These are phyloP conservation scores for Dryoscopus gambensis DNA, from an alignment of 2,113 vertebrate species.

Conservation along the genomic window DNA sequence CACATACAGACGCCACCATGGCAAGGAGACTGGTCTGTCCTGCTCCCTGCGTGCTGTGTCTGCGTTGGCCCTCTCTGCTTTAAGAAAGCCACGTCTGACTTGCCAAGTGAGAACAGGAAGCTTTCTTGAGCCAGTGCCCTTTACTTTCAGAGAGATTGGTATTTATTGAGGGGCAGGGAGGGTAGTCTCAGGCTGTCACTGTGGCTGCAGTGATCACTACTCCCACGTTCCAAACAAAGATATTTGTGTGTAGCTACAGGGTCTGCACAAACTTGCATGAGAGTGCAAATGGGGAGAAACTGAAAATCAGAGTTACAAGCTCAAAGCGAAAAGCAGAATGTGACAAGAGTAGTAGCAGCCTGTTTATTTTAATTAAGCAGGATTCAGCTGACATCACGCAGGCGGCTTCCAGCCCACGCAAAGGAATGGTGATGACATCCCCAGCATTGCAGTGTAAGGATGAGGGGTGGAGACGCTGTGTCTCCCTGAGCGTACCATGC, in stretches of 20 bases:
- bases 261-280: neutral
- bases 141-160: neutral
- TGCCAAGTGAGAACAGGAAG: neutral
- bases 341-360: neutral
- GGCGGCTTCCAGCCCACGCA: neutral
- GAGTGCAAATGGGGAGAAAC: neutral
- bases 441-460: neutral
- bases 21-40: conserved; percentile 14
- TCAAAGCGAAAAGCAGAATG: rapidly evolving
- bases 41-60: neutral
- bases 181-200: neutral
- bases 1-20: neutral
- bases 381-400: neutral
- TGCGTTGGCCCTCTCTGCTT: neutral
- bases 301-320: neutral
- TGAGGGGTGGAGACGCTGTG: neutral
- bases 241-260: neutral
- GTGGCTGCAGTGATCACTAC: neutral
- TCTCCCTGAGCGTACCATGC: neutral
- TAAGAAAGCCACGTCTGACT: neutral
- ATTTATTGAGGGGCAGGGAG: neutral
- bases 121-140: neutral
- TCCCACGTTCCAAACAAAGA: neutral
- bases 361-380: neutral
- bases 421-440: neutral